A percentile compares a stretch with the other conserved stretches of the same genome.
phyloP scores from a whole-genome alignment of 2,797 vertebrate genomes.

The Xyrichtys novacula region DNA sequence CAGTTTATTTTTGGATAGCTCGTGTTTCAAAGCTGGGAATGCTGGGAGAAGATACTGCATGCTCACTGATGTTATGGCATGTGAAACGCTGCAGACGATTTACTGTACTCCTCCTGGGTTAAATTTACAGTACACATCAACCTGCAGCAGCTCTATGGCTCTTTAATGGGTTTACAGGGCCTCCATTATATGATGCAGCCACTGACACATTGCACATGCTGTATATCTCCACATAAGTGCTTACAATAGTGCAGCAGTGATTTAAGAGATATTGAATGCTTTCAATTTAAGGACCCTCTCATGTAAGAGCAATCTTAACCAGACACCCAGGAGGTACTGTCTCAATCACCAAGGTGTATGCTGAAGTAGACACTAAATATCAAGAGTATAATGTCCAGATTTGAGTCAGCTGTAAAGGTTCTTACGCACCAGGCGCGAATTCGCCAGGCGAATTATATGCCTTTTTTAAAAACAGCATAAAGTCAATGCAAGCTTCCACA shows the following conservation, averaged over 20 bases:
- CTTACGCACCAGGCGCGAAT: no score
- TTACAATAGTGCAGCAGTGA: neutral
- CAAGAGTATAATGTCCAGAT: neutral
- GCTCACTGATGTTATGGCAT: slow-evolving; percentile 38
- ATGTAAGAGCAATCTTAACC: neutral
- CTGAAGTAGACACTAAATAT: neutral
- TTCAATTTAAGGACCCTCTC: neutral
- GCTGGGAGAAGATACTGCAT: slow-evolving; percentile 62
- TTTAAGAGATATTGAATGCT: slow-evolving; percentile 14
- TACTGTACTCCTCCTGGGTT: slow-evolving; percentile 20
- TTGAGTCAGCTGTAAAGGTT: neutral
- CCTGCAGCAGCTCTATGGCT: slow-evolving; percentile 8
- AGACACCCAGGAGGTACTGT: neutral
- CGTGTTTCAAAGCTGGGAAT: slow-evolving; percentile 76
- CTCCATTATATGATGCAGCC: neutral
- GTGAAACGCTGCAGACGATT: slow-evolving; percentile 24
- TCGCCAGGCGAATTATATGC: no score
- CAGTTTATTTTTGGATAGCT: slow-evolving; percentile 82
- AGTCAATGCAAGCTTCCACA: no score
- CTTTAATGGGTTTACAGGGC: neutral
- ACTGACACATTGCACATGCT: slow-evolving; percentile 42
- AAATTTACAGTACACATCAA: slow-evolving; percentile 11
- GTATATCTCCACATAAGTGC: neutral
- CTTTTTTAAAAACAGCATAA: no score
- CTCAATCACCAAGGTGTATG: neutral